Conservation (phyloP, 2,888 invertebrate genomes). For the Andrena marginata region DNA sequence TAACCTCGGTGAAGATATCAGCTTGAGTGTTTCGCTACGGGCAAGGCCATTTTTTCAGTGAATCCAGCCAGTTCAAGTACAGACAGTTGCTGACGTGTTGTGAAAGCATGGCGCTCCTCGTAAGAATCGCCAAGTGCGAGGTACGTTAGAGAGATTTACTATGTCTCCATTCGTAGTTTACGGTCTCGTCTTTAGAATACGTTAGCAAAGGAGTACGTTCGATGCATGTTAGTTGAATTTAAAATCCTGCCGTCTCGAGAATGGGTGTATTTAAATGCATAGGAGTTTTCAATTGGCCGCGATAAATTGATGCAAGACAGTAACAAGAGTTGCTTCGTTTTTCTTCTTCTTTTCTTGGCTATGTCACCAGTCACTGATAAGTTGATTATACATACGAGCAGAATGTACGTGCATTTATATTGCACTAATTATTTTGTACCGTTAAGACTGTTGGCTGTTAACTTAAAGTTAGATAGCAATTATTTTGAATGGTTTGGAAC, state of each 20-base stretch:
- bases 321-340: background rate
- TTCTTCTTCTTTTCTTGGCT: background rate
- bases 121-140: constrained; percentile 73
- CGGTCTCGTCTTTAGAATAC: background rate
- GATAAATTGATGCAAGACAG: background rate
- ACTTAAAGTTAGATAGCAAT: background rate
- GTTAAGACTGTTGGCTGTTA: background rate
- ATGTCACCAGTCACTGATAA: background rate
- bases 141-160: constrained; percentile 61
- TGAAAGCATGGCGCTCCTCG: constrained; percentile 74
- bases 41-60: constrained; percentile 57
- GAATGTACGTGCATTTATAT: no score
- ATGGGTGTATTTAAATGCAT: background rate
- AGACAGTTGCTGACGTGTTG: constrained; percentile 53
- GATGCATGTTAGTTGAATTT: background rate
- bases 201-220: background rate
- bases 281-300: background rate
- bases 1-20: constrained; percentile 52
- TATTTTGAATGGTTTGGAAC: background rate
- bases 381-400: background rate
- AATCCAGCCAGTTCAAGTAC: constrained; percentile 52
- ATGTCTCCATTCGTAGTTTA: background rate
- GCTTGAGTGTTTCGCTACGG: constrained; percentile 7
- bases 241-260: background rate
- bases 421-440: background rate